Evolutionary conservation across 2,113 vertebrate genomes (phyloP).

Genomic region (Eretmochelys imbricata): DNA sequence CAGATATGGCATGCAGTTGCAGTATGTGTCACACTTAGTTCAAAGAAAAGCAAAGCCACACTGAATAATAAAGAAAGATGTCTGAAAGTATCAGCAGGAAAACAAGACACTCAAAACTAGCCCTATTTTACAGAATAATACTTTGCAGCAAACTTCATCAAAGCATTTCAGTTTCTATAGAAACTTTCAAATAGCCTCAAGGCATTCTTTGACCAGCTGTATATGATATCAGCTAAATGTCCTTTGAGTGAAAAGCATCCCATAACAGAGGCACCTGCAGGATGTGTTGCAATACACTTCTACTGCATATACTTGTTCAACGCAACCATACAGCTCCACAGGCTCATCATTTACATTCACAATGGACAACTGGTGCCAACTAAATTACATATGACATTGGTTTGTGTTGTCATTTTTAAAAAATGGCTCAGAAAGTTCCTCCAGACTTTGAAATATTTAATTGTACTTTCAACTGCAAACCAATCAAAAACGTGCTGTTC

Average conservation of each 20-base stretch:
- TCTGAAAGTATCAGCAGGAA: slow-evolving; percentile 50
- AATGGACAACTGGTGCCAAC: slow-evolving; percentile 73
- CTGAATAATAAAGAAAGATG: neutral
- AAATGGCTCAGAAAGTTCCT: slow-evolving; percentile 59
- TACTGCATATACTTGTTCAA: slow-evolving; percentile 35
- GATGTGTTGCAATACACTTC: slow-evolving; percentile 43
- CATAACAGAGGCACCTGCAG: slow-evolving; percentile 74
- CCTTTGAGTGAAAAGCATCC: slow-evolving; percentile 64
- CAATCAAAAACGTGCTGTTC: slow-evolving; percentile 63
- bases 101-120: slow-evolving; percentile 34
- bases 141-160: slow-evolving; percentile 58
- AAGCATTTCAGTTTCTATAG: slow-evolving; percentile 61
- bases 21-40: neutral
- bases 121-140: slow-evolving; percentile 43
- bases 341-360: slow-evolving; percentile 73
- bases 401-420: slow-evolving; percentile 63
- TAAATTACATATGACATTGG: slow-evolving; percentile 70
- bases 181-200: slow-evolving; percentile 69
- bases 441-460: slow-evolving; percentile 60
- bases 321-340: slow-evolving; percentile 31
- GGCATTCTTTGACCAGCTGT: slow-evolving; percentile 78
- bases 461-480: slow-evolving; percentile 62
- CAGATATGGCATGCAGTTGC: neutral
- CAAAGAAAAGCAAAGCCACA: slow-evolving; percentile 41
- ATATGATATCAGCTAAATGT: slow-evolving; percentile 54